phyloP scores from a whole-genome alignment of 2,888 invertebrate species.

The Drosophila yooni region DNA sequence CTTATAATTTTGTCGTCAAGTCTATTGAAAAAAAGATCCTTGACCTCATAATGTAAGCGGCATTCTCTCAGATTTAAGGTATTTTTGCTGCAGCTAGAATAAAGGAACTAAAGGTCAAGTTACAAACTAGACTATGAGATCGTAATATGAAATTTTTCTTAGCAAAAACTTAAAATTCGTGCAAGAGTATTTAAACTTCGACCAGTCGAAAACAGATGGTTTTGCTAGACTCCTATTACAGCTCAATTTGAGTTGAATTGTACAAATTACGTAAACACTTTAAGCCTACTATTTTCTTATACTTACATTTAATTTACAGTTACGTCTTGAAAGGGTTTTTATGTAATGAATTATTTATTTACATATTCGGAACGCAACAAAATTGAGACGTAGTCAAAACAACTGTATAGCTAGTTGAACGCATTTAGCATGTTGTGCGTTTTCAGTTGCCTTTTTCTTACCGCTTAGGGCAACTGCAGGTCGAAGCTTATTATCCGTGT shows the following conservation, averaged over 20 bases:
- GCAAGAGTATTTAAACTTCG: neutral
- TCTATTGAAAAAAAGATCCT: neutral
- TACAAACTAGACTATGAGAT: neutral
- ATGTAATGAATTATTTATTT: conserved; percentile 1
- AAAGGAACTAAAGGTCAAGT: neutral
- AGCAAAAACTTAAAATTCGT: neutral
- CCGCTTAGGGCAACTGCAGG: conserved; percentile 11
- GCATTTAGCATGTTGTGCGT: neutral
- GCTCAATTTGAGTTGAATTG: neutral
- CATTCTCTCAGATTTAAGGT: neutral
- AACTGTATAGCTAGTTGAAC: neutral
- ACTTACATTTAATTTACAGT: neutral
- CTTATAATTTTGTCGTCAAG: neutral
- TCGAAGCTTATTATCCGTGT: conserved; percentile 31
- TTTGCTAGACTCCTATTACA: neutral
- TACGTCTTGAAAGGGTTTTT: neutral
- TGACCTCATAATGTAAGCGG: neutral
- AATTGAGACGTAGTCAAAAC: neutral
- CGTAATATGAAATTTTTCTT: neutral
- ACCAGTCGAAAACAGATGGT: neutral
- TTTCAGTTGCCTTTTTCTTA: neutral
- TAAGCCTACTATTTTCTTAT: neutral
- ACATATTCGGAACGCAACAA: neutral
- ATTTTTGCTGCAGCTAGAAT: neutral
- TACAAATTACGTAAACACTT: neutral